A percentile compares a stretch with the other conserved stretches of the same genome.
Conservation (phyloP, 2,888 invertebrate species). For the Nomada hirtipes region DNA sequence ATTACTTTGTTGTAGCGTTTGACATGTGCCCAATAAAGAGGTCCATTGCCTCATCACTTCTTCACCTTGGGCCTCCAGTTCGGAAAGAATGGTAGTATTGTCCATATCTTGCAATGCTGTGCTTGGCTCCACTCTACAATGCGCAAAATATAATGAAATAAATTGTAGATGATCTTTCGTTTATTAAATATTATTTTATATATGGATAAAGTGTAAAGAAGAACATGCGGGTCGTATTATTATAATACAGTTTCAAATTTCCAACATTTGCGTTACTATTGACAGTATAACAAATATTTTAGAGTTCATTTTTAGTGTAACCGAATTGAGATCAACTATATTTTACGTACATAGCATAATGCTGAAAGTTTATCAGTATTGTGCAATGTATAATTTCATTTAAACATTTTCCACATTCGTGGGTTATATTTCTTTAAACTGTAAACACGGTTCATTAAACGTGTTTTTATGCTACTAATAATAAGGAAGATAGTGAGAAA, state of each 20-base stretch:
- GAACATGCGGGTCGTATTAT: too few relatives aligned
- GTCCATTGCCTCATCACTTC: conserved; percentile 87
- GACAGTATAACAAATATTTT: too few relatives aligned
- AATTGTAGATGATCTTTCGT: not conserved
- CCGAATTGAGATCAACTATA: too few relatives aligned
- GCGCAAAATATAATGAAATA: not conserved
- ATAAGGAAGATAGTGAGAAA: not conserved
- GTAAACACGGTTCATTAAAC: not conserved
- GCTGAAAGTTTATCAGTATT: too few relatives aligned
- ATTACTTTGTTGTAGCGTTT: conserved; percentile 73
- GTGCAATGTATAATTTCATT: too few relatives aligned
- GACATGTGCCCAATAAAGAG: conserved; percentile 84
- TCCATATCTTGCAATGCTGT: conserved; percentile 85
- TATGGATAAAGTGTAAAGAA: too few relatives aligned
- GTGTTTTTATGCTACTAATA: not conserved
- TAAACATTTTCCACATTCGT: not conserved
- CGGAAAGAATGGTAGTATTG: conserved; percentile 85
- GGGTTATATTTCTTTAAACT: not conserved
- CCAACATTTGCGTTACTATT: too few relatives aligned
- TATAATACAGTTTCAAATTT: too few relatives aligned
- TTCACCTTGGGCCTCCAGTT: conserved; percentile 85
- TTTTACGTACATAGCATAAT: too few relatives aligned
- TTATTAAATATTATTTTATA: not conserved
- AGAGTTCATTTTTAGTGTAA: too few relatives aligned
- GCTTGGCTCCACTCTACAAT: conserved; percentile 78